Conservation (phyloP, 2,113 vertebrate genomes). For the Hucho hucho region DNA sequence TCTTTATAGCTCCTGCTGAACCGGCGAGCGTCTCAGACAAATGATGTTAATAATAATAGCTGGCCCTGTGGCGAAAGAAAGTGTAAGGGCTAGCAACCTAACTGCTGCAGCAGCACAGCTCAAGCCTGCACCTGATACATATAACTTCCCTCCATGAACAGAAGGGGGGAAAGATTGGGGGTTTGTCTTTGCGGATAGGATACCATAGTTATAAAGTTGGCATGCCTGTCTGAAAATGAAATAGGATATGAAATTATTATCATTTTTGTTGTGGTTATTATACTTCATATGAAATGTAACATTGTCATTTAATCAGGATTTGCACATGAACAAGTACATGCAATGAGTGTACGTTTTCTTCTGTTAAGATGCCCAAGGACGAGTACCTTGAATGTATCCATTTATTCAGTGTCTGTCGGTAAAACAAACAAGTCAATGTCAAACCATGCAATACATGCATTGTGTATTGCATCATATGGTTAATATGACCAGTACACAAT, state of each 20-base stretch:
- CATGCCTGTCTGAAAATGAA: too few species aligned
- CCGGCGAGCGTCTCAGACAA: constrained; percentile 94
- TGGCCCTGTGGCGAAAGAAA: constrained; percentile 90
- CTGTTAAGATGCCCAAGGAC: not conserved
- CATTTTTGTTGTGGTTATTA: too few species aligned
- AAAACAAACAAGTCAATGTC: too few species aligned
- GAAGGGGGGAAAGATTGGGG: not conserved
- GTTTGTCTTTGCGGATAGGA: not conserved
- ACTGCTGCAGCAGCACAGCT: constrained; percentile 40
- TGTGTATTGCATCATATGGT: too few species aligned
- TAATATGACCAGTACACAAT: too few species aligned
- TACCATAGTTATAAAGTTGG: not conserved
- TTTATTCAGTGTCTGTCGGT: not conserved
- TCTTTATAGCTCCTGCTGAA: constrained; percentile 89
- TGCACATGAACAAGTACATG: too few species aligned
- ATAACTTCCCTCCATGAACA: not conserved
- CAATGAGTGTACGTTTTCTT: not conserved
- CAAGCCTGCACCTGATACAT: constrained; percentile 64
- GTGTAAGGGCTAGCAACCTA: constrained; percentile 68
- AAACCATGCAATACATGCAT: too few species aligned
- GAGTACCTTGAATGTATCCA: not conserved
- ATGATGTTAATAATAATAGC: constrained; percentile 98
- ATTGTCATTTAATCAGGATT: too few species aligned
- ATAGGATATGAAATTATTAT: too few species aligned
- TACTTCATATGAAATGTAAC: too few species aligned